Percentiles rank a stretch among this genome's conserved stretches.
Evolutionary conservation across 2,797 vertebrate genomes (phyloP).

Genomic region (Sebastes aleutianus): DNA sequence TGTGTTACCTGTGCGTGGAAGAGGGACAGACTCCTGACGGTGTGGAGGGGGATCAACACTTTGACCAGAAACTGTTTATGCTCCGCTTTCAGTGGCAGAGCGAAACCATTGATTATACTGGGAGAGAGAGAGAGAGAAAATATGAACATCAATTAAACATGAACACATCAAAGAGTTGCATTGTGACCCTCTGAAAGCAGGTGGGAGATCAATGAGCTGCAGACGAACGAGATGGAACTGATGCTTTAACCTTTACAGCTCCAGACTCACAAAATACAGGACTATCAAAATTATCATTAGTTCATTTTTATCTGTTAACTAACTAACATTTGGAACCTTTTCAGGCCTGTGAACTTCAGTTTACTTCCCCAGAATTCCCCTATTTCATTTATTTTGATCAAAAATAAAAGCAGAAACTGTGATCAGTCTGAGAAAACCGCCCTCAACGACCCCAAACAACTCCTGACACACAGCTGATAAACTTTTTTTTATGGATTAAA

Average conservation of each 20-base stretch:
- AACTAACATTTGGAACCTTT: background rate
- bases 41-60: slow-evolving; percentile 98
- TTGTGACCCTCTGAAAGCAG: slow-evolving; percentile 6
- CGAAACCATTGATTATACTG: slow-evolving; percentile 99
- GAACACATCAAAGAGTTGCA: slow-evolving; percentile 31
- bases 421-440: background rate
- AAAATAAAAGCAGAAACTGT: background rate
- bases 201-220: slow-evolving; percentile 25
- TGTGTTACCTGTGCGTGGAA: slow-evolving; percentile 95
- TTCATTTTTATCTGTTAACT: background rate
- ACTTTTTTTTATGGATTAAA: slow-evolving; percentile 14
- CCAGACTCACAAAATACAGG: background rate
- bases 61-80: slow-evolving; percentile 99
- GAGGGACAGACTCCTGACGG: slow-evolving; percentile 97
- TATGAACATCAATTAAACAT: slow-evolving; percentile 27
- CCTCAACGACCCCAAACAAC: background rate
- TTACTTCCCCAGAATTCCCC: background rate
- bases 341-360: background rate
- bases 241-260: background rate
- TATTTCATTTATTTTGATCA: background rate
- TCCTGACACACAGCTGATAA: slow-evolving; percentile 5
- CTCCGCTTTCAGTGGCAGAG: slow-evolving; percentile 99
- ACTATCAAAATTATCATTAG: background rate
- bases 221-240: background rate
- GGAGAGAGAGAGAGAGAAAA: background rate